Base-by-base conservation (phyloP, 2,888 invertebrate genomes). In the Cosmia trapezina region DNA sequence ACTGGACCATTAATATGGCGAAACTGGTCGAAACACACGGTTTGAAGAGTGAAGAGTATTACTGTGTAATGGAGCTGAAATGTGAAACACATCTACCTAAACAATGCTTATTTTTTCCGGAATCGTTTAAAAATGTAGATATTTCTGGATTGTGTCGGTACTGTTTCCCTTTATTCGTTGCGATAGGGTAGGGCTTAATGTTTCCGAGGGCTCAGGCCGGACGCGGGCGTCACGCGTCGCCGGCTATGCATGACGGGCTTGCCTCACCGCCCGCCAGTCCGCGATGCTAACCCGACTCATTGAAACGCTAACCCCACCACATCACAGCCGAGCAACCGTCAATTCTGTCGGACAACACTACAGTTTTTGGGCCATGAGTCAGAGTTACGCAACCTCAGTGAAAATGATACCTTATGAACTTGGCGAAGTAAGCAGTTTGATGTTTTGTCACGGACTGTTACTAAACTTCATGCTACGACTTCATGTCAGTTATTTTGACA, bases 181-280 rank as follows among this genome's bases (percentile, higher is more conserved):
- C 77, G 70, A 73, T 83, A 87, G 89, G 90, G 91, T 89, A 90
- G 93, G 93, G 93, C 89, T 88, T 89, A 89, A 88, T 85, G 92
- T 88, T 93, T 93, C 94, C 92, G 94, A 92, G 94, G 94, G 93
- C 89, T 85, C 87, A 73, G 84, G 87, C 91, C 94, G 95, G 95
- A 95, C 93, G 94, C 91, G 76, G 84, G 84, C 91, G 95, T 94
- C 94, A 95, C 93, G 96, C 94, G 86, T 89, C 92, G 93, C 87
- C 89, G 91, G 83, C 90, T 89, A 89, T 88, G 92, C 95, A 91
- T 94, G 94, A 93, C 95, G 93, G 77, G 89, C 91, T 94, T 94
- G 93, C 94, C 89, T 91, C 94, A 94, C 37, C 37, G 37, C 5
- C 91, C 85, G 73, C 70, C 78, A 78, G 76, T 51, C 66, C 59